Conservation (phyloP, 2,888 invertebrate genomes). For the Limnephilus rhombicus region DNA sequence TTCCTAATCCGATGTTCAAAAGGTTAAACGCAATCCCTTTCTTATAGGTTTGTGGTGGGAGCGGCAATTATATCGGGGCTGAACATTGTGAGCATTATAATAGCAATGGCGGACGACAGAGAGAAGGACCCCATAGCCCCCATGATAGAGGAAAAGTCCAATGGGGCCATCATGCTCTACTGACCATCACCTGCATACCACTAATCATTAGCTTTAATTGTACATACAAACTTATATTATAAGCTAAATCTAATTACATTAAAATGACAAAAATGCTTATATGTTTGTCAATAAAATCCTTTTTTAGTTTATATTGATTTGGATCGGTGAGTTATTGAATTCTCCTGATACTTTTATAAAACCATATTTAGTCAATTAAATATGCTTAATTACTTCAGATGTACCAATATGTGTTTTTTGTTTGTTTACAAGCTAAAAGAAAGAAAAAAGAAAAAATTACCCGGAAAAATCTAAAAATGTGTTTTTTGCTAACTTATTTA, state of each 20-base stretch:
- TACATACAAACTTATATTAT: conserved; percentile 8
- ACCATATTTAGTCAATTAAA: no score
- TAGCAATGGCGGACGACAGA: conserved; percentile 83
- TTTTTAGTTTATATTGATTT: neutral
- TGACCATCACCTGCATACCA: conserved; percentile 69
- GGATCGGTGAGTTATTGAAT: no score
- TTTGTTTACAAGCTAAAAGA: no score
- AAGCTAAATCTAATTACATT: neutral
- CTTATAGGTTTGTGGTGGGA: conserved; percentile 84
- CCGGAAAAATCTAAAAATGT: neutral
- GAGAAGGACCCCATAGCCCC: conserved; percentile 82
- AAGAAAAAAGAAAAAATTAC: neutral
- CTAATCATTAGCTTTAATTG: neutral
- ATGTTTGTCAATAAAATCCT: neutral
- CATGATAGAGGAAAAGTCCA: conserved; percentile 86
- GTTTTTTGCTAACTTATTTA: neutral
- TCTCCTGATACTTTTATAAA: neutral
- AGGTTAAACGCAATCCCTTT: neutral
- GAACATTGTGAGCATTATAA: conserved; percentile 85
- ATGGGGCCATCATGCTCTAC: conserved; percentile 91
- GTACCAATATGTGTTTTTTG: neutral
- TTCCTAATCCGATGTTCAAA: no score
- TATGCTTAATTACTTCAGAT: neutral
- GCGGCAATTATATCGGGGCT: conserved; percentile 83
- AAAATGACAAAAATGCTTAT: neutral